Base-by-base conservation (phyloP, 2,888 invertebrate genomes). In the Drosophila lacicola region DNA sequence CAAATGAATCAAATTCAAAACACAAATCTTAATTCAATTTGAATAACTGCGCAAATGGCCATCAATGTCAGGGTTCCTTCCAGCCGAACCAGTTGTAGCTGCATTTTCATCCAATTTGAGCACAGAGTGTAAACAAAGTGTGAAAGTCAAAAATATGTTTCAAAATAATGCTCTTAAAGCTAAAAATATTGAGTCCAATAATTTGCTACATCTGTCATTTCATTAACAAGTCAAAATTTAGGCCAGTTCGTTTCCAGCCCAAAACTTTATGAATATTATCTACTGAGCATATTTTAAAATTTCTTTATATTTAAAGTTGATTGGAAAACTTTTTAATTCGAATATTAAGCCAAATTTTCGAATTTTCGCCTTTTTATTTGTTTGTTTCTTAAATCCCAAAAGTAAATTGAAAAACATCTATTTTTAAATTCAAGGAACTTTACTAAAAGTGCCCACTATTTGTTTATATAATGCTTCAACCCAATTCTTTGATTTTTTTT, bases 11-110 rank as follows among this genome's bases (percentile, higher is more conserved):
- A 74, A 81, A 58, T 41, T 55, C 53, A 58, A 69, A 49, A 36
- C 60, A 49, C 39, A 45, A 78, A 74, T 67, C 71, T 80, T 85
- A 82, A 82, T 82, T 88, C 81, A 82, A 82, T 85, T 88, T 77
- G 70, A 56, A 60, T 66, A 67, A 76, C 57, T 80, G 86, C 55
- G 70, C 62, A 69, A 76, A 79, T 76, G 36, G 36, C 54, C 56
- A 58, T 67, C 39, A 75, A 70, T 75, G 60, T 58, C 63, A 74
- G 68, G 47, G 62, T 67, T 73, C 54, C 55, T 42, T 44, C 19
- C 11, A 19, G 10, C 42, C 39, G n/a, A 78, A 63, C 78, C 74
- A 68, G 74, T 63, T 78, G 29, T 4, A 63, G 25, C 68, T 49
- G 58, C 37, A 14, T 42, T 5, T 36, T 5, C 3, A 5, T n/a